Percentiles rank a stretch among this genome's conserved stretches.
Conservation (phyloP, 37 sponge, comb jelly and placozoan species). For the Chondrilla cf. caribensis region DNA sequence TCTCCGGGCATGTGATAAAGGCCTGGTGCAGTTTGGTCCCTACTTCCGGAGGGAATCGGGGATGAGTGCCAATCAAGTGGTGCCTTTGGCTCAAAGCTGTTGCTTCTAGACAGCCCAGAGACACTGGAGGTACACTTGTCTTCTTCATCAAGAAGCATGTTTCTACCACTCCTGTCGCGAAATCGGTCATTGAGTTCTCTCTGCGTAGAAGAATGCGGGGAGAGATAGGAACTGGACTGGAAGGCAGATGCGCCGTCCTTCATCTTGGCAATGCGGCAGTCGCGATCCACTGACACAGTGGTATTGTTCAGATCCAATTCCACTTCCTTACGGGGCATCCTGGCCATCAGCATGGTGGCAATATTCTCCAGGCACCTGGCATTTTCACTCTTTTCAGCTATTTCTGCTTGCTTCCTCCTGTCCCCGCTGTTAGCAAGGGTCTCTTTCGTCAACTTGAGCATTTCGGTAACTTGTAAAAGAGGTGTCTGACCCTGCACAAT, state of each 20-base stretch:
- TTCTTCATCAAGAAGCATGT: background rate
- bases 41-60: background rate
- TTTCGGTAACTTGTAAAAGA: conserved; percentile 3
- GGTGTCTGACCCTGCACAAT: conserved; percentile 17
- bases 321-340: conserved; percentile 1
- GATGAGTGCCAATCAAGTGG: background rate
- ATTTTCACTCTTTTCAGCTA: background rate
- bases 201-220: background rate
- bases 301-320: background rate
- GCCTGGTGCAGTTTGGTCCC: background rate
- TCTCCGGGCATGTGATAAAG: background rate
- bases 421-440: conserved; percentile 2
- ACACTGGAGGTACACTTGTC: background rate
- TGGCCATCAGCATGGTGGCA: background rate
- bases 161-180: background rate
- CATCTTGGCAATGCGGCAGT: background rate
- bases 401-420: background rate
- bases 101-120: background rate
- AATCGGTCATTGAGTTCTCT: background rate
- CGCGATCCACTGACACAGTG: background rate
- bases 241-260: conserved; percentile 2
- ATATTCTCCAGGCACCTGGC: background rate
- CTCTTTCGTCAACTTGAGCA: conserved; percentile 17
- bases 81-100: background rate
- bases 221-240: background rate